These are phyloP conservation scores for Dexiosoma caninum DNA, from an alignment of 2,888 invertebrate species.

Conservation along the genomic window DNA sequence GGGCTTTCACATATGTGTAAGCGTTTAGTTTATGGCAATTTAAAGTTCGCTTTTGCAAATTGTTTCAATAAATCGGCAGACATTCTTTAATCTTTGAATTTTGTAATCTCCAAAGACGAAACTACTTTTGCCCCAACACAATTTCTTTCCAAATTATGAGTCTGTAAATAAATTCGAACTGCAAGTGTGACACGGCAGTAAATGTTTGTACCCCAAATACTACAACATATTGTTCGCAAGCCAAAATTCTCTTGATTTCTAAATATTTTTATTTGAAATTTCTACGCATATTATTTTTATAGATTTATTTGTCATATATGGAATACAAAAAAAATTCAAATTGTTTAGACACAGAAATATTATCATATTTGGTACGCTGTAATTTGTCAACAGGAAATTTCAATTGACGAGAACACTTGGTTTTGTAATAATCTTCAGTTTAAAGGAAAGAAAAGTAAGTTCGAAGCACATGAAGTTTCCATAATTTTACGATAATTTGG, in stretches of 20 bases:
- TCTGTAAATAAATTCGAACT: background rate
- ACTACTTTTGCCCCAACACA: background rate
- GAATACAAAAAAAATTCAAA: background rate
- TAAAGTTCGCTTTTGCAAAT: no score
- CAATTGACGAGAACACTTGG: background rate
- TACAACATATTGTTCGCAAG: background rate
- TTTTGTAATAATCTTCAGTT: background rate
- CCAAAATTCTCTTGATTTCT: constrained; percentile 28
- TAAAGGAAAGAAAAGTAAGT: background rate
- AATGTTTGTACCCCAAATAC: background rate
- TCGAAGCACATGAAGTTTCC: background rate
- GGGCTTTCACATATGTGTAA: no score
- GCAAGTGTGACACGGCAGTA: background rate
- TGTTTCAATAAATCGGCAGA: no score
- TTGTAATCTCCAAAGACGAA: background rate
- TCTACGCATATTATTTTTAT: constrained; percentile 12
- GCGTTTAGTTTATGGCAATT: no score
- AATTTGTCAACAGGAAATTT: background rate
- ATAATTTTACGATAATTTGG: no score
- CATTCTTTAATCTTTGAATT: background rate
- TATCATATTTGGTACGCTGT: background rate
- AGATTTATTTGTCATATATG: background rate
- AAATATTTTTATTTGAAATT: constrained; percentile 40
- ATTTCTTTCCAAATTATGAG: background rate
- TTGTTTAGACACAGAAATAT: constrained; percentile 3